Conservation (phyloP, 1,140 invertebrate species). For the Hylaeus anthracinus region DNA sequence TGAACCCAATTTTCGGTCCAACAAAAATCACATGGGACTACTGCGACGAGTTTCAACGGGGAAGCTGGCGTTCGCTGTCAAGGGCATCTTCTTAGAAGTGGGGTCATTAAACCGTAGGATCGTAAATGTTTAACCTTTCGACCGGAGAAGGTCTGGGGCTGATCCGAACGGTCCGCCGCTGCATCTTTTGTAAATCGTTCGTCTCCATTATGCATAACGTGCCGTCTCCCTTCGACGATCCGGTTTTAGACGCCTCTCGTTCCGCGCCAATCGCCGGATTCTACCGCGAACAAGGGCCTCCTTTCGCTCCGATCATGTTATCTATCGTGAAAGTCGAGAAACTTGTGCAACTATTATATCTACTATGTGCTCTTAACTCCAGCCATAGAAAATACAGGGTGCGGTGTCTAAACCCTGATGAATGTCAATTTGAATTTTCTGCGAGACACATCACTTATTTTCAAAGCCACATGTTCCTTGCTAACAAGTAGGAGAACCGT, state of each 20-base stretch:
- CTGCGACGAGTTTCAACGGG: background rate
- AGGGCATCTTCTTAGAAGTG: slow-evolving; percentile 45
- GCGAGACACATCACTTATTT: too few species aligned
- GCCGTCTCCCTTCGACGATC: background rate
- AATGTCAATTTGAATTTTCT: too few species aligned
- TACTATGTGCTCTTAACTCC: too few species aligned
- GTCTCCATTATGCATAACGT: slow-evolving; percentile 16
- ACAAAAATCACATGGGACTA: too few species aligned
- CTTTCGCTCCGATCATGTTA: too few species aligned
- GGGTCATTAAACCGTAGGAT: slow-evolving; percentile 52
- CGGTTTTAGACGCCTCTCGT: background rate
- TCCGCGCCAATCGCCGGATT: background rate
- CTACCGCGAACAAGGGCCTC: background rate
- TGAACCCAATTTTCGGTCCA: too few species aligned
- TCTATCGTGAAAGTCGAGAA: too few species aligned
- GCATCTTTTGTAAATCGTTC: slow-evolving; percentile 28
- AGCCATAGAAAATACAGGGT: too few species aligned
- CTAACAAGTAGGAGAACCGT: too few species aligned
- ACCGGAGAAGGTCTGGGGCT: slow-evolving; percentile 26
- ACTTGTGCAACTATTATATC: too few species aligned
- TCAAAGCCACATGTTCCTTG: too few species aligned
- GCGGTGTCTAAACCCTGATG: too few species aligned
- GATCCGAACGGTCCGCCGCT: background rate
- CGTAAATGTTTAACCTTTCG: slow-evolving; percentile 61
- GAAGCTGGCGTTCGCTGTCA: background rate